Evolutionary conservation across 2,113 vertebrate genomes (phyloP), one percentile per base, ranked within the genome.

Genomic region (Elgaria multicarinata): DNA sequence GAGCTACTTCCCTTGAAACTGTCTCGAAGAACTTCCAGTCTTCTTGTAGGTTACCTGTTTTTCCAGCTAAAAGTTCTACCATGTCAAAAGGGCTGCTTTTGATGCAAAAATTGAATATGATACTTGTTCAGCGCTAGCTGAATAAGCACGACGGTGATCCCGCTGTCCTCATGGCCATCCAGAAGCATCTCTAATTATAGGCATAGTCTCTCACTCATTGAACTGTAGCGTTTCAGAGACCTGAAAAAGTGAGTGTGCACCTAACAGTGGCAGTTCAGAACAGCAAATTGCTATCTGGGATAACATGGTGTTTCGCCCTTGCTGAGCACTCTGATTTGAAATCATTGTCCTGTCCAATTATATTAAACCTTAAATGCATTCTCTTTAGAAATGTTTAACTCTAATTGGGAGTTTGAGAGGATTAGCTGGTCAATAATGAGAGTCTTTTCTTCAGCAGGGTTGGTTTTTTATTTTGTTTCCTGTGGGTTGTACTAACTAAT

Each of bases 341-440:
- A 75, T 10, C n/a, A 46, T 39, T 42, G 67, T n/a, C 53, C 67
- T 53, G 3, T 90, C 76, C 77, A 90, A 81, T 86, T 86, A 75
- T 18, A 31, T 92, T 92, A 92, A 89, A 64, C 31, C 39, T 85
- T 94, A 90, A 93, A 94, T 95, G 93, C 87, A 91, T 64, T 85
- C 69, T 86, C 79, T 85, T 80, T 85, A 75, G n/a, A 93, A 18
- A 2, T 91, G 80, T 80, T 86, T 75, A 93, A 74, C 44, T 89
- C 33, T 87, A 86, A 83, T 46, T 93, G 72, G 64, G 87, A 84
- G n/a, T 53, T 83, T 62, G 71, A 82, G 62, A 26, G 7, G 62
- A 82, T 87, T 87, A 75, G 18, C 33, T 87, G 62, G 78, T 81
- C 69, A 82, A 50, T 90, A 90, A 84, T 77, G 71, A 87, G 33